Base-by-base conservation (phyloP, 2,888 invertebrate genomes). In the Elegia similella region DNA sequence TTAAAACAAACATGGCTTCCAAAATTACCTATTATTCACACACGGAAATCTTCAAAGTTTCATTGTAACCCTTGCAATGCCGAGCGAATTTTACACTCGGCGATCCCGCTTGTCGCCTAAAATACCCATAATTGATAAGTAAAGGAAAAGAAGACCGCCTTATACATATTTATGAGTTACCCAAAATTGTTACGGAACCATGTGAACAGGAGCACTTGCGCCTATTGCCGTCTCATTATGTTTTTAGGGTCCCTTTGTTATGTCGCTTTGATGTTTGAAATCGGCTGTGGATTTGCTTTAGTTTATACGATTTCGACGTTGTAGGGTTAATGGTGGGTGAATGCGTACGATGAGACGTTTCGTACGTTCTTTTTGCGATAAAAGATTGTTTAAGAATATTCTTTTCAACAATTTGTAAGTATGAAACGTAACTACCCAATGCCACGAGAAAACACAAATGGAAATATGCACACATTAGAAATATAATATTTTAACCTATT, bases 61-160 rank as follows among this genome's bases (percentile, higher is more conserved):
- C 55, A 60, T 64, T 59, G 84, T 85, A 88, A 88, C 88, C 88
- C 88, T 88, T 86, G 66, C 84, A 70, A 65, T 68, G 61, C 73
- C 64, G 69, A 55, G 78, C 73, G 79, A 75, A 78, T 82, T 79
- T 80, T 76, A 80, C 77, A 72, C 67, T 75, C 73, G 76, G 71
- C 67, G 78, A 76, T 76, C 80, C 79, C 78, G 73, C 76, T 78
- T 80, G 86, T 84, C 83, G 80, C 75, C 81, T 84, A 87, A 89
- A 90, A 86, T 86, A 80, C 83, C 85, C 83, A 84, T 92, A 92
- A 92, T 92, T 92, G 92, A 88, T 91, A 92, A 92, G 90, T 88
- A 88, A 88, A 90, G 90, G 87, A 91, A 91, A 90, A 91, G 84
- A 85, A 75, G 72, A 78, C 85, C 81, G 80, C 83, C 85, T 83